A percentile compares a stretch with the other conserved stretches of the same genome.
These are phyloP conservation scores for Lasioglossum pauxillum DNA, from an alignment of 2,888 invertebrate species.

Conservation along the genomic window DNA sequence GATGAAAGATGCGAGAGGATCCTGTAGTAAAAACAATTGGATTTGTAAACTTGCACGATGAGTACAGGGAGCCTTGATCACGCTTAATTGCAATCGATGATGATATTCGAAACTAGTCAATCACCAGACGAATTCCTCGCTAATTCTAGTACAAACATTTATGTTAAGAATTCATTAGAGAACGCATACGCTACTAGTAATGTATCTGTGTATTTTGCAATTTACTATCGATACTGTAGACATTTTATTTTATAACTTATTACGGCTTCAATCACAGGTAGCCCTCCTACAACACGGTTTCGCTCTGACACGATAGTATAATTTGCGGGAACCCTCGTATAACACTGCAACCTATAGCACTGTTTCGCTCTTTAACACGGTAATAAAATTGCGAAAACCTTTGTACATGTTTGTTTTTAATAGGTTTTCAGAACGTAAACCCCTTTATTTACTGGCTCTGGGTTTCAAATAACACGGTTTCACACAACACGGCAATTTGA, in stretches of 20 bases:
- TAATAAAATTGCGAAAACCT: too few relatives aligned
- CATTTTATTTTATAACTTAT: not conserved
- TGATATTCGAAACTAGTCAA: constrained; percentile 33
- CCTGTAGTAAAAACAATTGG: constrained; percentile 16
- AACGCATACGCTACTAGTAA: constrained; percentile 4
- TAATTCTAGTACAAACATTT: constrained; percentile 16
- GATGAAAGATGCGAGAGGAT: constrained; percentile 17
- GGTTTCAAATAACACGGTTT: too few relatives aligned
- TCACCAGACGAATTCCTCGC: not conserved
- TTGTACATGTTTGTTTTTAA: too few relatives aligned
- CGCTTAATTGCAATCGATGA: constrained; percentile 28
- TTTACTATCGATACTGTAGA: not conserved
- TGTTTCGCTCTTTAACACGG: too few relatives aligned
- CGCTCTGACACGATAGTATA: too few relatives aligned
- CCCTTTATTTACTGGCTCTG: too few relatives aligned
- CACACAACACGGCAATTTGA: too few relatives aligned
- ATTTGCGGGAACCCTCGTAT: too few relatives aligned
- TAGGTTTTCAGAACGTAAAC: too few relatives aligned
- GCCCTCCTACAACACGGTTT: too few relatives aligned
- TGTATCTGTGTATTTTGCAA: not conserved
- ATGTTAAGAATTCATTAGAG: not conserved
- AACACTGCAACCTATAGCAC: too few relatives aligned
- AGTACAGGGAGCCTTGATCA: constrained; percentile 18
- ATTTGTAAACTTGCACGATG: constrained; percentile 19
- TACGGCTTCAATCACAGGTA: not conserved